Evolutionary conservation across 2,888 invertebrate genomes (phyloP).

Genomic region (Metellina segmentata): DNA sequence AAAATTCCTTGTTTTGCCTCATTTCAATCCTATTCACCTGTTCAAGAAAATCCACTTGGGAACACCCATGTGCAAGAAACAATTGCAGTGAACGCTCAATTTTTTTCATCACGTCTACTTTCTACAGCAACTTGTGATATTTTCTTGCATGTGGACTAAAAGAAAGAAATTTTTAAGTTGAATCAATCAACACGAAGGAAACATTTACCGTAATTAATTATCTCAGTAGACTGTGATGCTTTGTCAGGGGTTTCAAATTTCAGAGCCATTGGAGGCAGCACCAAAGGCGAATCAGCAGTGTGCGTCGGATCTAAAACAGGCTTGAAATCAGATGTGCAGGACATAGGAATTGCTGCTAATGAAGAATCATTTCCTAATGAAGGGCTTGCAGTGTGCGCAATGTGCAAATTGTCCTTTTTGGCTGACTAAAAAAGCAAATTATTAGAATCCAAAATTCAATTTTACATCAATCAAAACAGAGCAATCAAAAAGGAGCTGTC

Average conservation of each 20-base stretch:
- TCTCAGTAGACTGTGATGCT: neutral
- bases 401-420: conserved; percentile 26
- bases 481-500: no score
- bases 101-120: no score
- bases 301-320: neutral
- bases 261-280: conserved; percentile 46
- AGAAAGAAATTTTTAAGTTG: no score
- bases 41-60: no score
- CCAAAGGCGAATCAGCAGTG: conserved; percentile 5
- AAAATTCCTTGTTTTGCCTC: no score
- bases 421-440: conserved; percentile 22
- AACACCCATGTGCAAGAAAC: no score
- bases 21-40: no score
- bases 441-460: no score
- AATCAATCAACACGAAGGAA: neutral
- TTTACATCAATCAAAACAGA: no score
- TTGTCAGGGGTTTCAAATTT: conserved; percentile 62
- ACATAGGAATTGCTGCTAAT: neutral
- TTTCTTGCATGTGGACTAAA: no score
- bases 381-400: conserved; percentile 45
- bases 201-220: conserved; percentile 22
- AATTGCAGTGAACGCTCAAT: no score
- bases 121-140: no score
- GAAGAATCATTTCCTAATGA: neutral
- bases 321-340: conserved; percentile 21